Evolutionary conservation across 2,113 vertebrate genomes (phyloP).

Genomic region (Talpa occidentalis): DNA sequence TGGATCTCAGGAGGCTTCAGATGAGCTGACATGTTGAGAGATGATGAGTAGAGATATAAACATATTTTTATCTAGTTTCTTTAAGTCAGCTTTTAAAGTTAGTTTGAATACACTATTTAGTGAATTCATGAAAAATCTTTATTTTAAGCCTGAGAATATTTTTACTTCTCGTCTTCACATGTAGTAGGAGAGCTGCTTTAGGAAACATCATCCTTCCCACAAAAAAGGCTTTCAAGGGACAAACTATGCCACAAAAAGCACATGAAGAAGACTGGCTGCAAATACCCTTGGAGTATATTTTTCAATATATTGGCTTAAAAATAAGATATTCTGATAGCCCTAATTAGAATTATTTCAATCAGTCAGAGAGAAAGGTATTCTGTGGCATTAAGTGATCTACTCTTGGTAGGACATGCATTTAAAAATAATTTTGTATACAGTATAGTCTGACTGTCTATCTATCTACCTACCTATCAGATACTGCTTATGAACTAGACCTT

Average conservation of each 20-base stretch:
- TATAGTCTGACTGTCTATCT: background rate
- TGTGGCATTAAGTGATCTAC: background rate
- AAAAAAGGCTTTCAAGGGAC: conserved; percentile 44
- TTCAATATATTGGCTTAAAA: conserved; percentile 35
- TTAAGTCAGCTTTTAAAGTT: conserved; percentile 74
- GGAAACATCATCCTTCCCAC: conserved; percentile 15
- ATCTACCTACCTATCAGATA: background rate
- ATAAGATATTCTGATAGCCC: background rate
- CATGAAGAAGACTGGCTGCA: background rate
- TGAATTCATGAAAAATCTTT: conserved; percentile 60
- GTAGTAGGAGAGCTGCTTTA: conserved; percentile 37
- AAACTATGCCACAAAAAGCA: background rate
- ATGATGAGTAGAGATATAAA: conserved; percentile 64
- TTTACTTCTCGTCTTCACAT: conserved; percentile 22
- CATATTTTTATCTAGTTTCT: conserved; percentile 61
- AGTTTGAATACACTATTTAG: conserved; percentile 68
- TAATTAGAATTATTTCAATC: conserved; percentile 49
- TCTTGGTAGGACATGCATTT: conserved; percentile 38
- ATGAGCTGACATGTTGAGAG: background rate
- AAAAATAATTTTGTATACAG: too few relatives aligned
- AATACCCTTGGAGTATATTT: conserved; percentile 34
- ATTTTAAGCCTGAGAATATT: conserved; percentile 54
- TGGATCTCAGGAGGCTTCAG: conserved; percentile 13
- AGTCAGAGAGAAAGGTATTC: conserved; percentile 30
- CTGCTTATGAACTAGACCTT: background rate